Percentiles rank a stretch among this genome's conserved stretches.
Evolutionary conservation across 2,113 vertebrate species (phyloP).

Genomic region (Malaclemys terrapin): DNA sequence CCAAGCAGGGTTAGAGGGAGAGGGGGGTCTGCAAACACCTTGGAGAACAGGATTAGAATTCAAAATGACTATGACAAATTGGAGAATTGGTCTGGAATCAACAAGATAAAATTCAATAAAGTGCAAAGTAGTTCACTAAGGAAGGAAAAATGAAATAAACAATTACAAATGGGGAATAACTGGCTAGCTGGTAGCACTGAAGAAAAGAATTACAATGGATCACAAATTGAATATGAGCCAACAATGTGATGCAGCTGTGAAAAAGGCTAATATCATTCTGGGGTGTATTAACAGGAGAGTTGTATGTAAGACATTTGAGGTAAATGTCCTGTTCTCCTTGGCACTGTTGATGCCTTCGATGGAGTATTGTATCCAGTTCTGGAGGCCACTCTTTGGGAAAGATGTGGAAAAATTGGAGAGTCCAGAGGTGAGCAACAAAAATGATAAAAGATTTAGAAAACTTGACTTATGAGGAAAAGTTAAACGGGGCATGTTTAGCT

Average conservation of each 20-base stretch:
- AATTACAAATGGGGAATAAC: neutral
- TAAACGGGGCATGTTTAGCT: neutral
- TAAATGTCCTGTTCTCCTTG: neutral
- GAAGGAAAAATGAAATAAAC: neutral
- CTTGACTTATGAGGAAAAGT: neutral
- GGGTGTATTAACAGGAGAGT: neutral
- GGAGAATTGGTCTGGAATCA: neutral
- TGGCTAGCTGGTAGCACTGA: neutral
- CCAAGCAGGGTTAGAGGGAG: too few species aligned
- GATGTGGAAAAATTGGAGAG: neutral
- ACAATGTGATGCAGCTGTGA: neutral
- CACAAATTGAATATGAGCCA: neutral
- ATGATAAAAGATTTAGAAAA: neutral
- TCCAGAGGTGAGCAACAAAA: neutral
- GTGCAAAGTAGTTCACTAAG: neutral
- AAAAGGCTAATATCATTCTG: neutral
- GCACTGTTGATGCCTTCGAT: neutral
- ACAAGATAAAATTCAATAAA: neutral
- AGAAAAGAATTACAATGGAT: neutral
- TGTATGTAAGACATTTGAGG: neutral
- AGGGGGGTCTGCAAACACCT: neutral
- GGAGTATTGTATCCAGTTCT: neutral
- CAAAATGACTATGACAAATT: neutral
- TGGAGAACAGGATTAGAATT: neutral
- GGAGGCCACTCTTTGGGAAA: neutral